Evolutionary conservation across 2,888 invertebrate species (phyloP).

Genomic region (Silvanus unidentatus): DNA sequence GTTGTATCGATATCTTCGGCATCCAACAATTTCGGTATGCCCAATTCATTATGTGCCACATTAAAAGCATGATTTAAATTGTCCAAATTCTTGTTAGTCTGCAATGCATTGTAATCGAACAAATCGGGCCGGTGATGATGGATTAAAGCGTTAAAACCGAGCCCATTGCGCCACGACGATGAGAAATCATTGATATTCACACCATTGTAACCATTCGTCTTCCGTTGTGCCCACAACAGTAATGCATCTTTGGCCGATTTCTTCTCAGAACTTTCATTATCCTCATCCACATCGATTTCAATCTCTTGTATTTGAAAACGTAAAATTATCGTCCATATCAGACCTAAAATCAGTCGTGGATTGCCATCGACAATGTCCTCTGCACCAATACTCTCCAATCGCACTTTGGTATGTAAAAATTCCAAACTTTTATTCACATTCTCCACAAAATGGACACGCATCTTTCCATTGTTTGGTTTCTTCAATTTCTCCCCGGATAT

Average conservation of each 20-base stretch:
- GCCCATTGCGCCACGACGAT: constrained; percentile 91
- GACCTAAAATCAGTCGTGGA: constrained; percentile 90
- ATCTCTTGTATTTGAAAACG: constrained; percentile 99
- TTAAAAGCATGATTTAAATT: constrained; percentile 98
- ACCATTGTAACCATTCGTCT: constrained; percentile 89
- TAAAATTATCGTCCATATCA: constrained; percentile 99
- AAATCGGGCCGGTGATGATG: constrained; percentile 96
- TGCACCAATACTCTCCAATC: constrained; percentile 96
- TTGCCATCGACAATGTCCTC: constrained; percentile 99
- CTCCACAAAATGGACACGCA: constrained; percentile 98
- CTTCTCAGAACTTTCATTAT: constrained; percentile 94
- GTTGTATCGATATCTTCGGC: constrained; percentile 94
- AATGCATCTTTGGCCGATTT: constrained; percentile 98
- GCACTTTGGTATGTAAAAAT: constrained; percentile 93
- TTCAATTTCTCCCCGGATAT: constrained; percentile 97
- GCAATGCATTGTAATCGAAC: constrained; percentile 78
- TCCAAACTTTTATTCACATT: constrained; percentile 97
- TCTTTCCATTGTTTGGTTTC: constrained; percentile 90
- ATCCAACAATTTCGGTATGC: constrained; percentile 87
- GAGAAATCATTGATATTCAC: constrained; percentile 87
- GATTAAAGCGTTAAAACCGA: constrained; percentile 98
- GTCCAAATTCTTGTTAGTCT: constrained; percentile 79
- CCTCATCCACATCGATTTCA: constrained; percentile 94
- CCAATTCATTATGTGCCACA: constrained; percentile 85
- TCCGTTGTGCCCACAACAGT: constrained; percentile 96